Evolutionary conservation across 2,113 vertebrate species (phyloP), one percentile per base, ranked within the genome.

Genomic region (Damaliscus lunatus): DNA sequence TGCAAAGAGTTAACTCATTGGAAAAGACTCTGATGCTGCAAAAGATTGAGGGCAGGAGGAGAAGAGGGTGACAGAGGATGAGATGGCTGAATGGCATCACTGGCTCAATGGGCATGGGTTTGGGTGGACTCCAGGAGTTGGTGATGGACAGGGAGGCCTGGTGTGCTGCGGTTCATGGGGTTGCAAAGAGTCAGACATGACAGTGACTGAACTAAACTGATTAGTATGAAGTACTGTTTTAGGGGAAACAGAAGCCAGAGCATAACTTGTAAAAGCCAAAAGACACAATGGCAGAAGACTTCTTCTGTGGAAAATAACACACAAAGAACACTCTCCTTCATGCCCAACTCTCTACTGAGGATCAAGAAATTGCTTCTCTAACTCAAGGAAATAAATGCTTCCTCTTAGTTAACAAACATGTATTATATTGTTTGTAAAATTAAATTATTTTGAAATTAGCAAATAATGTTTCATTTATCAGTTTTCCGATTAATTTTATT

Each of bases 341-440:
- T 12, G 3, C 21, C 25, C 17, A 78, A 2, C 7, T 53, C 31
- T 88, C 5, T 40, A 8, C 36, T 55, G 16, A 46, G 53, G 3
- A 91, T 36, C 17, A 64, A 52, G 31, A 92, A 81, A 7, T 91
- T n/a, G 1, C 52, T 91, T 90, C 25, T 85, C n/a, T 78, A 94
- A 55, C 57, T 71, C 80, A 46, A 84, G 4, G 12, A 90, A 46
- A 19, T 71, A 60, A 77, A 46, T 60, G 15, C 27, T 89, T 62
- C 48, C 17, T 57, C 2, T 89, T 87, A 88, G 11, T 87, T 62
- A 59, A 57, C 52, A 21, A 59, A 55, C 53, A 23, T 9, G 57
- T 50, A 82, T 10, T 81, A 80, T 87, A 60, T 19, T 55, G 6
- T 64, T 94, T 87, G 46, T 83, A 81, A 90, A 95, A 90, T 74